A percentile compares a stretch with the other conserved stretches of the same genome.
Conservation (phyloP, 1,140 invertebrate genomes). For the Phthorimaea operculella region DNA sequence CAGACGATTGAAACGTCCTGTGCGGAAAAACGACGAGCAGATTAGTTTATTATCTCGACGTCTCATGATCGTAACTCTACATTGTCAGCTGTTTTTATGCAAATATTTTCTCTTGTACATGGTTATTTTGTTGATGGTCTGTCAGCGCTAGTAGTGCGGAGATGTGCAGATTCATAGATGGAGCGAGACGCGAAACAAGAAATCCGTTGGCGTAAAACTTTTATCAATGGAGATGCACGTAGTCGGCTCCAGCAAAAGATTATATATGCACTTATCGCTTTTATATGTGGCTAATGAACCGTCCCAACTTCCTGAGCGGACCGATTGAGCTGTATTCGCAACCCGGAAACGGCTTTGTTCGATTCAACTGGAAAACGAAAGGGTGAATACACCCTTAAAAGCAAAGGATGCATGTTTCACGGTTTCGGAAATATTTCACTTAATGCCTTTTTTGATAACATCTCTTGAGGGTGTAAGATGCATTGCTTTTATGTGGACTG, state of each 20-base stretch:
- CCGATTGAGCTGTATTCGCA: slow-evolving; percentile 45
- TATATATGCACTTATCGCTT: slow-evolving; percentile 24
- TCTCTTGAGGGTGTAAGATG: no score
- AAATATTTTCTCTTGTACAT: no score
- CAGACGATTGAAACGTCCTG: slow-evolving; percentile 40
- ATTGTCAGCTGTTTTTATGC: no score
- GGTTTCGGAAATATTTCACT: slow-evolving; percentile 4
- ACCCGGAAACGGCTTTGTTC: slow-evolving; percentile 55
- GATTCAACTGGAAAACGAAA: slow-evolving; percentile 33
- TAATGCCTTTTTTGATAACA: neutral
- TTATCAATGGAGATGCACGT: slow-evolving; percentile 6
- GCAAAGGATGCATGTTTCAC: slow-evolving; percentile 14
- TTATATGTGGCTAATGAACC: slow-evolving; percentile 44
- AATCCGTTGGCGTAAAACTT: neutral
- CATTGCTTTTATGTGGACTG: no score
- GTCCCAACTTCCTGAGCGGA: slow-evolving; percentile 43
- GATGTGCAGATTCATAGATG: no score
- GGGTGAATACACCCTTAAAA: slow-evolving; percentile 28
- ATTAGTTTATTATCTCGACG: neutral
- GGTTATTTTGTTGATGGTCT: no score
- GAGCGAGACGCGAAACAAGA: neutral
- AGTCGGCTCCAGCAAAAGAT: slow-evolving; percentile 41
- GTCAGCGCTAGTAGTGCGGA: no score
- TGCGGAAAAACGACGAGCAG: slow-evolving; percentile 3
- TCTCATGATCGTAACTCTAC: no score